Conservation (phyloP, 2,113 vertebrate species). For the Oceanodroma tethys region DNA sequence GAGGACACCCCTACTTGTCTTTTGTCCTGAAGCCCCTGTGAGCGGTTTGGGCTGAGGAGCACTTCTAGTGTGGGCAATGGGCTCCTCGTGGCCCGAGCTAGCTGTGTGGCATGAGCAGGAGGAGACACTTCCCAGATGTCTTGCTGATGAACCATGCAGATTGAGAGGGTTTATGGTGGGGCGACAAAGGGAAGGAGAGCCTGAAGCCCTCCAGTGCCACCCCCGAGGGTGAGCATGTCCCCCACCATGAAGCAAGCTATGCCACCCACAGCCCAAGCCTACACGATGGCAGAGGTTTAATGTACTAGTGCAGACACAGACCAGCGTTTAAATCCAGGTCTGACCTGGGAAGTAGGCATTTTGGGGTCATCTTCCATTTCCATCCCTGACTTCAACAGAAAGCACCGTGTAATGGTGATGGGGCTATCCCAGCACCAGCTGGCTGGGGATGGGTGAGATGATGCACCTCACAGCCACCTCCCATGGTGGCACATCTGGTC, state of each 20-base stretch:
- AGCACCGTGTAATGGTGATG: rapidly evolving
- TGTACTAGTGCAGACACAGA: not conserved
- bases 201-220: not conserved
- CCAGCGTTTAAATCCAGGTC: not conserved
- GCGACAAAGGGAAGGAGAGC: not conserved
- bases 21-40: not conserved
- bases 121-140: not conserved
- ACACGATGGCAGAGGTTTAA: not conserved
- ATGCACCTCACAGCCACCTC: not conserved
- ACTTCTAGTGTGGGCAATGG: not conserved
- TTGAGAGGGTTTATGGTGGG: not conserved
- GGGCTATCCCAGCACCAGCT: not conserved
- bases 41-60: not conserved
- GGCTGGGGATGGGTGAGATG: not conserved
- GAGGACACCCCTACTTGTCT: not conserved
- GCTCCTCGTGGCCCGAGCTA: rapidly evolving
- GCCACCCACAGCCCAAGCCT: not conserved
- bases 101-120: not conserved
- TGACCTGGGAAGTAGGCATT: not conserved
- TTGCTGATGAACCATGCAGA: not conserved
- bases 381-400: not conserved
- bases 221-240: rapidly evolving
- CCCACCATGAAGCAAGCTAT: not conserved
- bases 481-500: not conserved
- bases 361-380: not conserved